Conservation (phyloP, 2,113 vertebrate species). For the Neoarius graeffei region DNA sequence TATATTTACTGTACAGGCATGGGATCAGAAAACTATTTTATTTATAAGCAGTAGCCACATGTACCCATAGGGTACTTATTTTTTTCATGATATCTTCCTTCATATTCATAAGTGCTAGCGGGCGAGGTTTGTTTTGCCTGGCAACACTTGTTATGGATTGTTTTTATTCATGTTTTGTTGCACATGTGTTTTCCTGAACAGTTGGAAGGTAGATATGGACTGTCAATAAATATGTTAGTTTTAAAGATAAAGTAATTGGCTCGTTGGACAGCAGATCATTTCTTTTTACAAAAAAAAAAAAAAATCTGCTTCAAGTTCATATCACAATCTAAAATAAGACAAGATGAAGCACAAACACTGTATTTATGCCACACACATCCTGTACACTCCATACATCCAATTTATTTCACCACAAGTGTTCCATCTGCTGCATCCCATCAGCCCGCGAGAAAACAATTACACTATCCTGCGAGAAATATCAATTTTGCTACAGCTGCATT, state of each 20-base stretch:
- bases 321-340: neutral
- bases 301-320: neutral
- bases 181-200: neutral
- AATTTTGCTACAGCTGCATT: neutral
- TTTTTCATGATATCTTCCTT: too few relatives aligned
- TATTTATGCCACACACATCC: neutral
- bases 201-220: neutral
- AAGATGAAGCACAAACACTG: neutral
- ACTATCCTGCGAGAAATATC: neutral
- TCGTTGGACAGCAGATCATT: too few relatives aligned
- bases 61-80: too few relatives aligned
- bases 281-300: too few relatives aligned
- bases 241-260: too few relatives aligned
- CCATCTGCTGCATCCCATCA: neutral
- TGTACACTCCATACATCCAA: neutral
- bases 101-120: too few relatives aligned
- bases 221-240: neutral
- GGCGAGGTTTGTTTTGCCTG: too few relatives aligned
- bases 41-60: too few relatives aligned
- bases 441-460: neutral
- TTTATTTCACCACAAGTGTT: neutral
- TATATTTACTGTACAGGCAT: too few relatives aligned
- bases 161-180: too few relatives aligned
- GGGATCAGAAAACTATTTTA: too few relatives aligned
- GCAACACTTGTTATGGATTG: too few relatives aligned